These are phyloP conservation scores for Pinna nobilis DNA, from an alignment of 1,140 invertebrate species.

Conservation along the genomic window DNA sequence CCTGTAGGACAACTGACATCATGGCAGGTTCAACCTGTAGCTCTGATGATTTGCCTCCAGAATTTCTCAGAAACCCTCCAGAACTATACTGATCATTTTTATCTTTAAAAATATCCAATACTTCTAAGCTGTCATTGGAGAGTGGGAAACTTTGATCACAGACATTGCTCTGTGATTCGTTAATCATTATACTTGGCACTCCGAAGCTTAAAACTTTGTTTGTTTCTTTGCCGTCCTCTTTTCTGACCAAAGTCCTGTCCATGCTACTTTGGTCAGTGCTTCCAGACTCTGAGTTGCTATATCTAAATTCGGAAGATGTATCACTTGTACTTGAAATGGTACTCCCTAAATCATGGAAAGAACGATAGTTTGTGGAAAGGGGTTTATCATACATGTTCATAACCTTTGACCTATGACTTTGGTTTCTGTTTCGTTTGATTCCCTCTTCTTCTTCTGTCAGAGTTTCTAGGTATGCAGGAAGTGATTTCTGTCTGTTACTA, in stretches of 20 bases:
- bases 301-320: too few relatives aligned
- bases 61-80: too few relatives aligned
- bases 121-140: constrained; percentile 61
- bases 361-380: neutral
- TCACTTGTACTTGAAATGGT: neutral
- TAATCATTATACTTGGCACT: constrained; percentile 26
- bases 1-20: constrained; percentile 52
- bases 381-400: neutral
- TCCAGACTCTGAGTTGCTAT: too few relatives aligned
- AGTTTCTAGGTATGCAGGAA: constrained; percentile 66
- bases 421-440: neutral
- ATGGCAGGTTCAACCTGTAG: constrained; percentile 55
- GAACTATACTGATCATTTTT: neutral
- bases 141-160: neutral
- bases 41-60: neutral
- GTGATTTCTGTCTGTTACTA: constrained; percentile 58
- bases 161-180: neutral
- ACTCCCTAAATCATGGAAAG: neutral
- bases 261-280: constrained; percentile 5
- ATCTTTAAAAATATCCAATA: constrained; percentile 61
- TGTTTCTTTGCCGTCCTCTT: neutral
- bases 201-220: too few relatives aligned
- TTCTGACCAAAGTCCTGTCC: too few relatives aligned
- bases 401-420: neutral
- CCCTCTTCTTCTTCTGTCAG: constrained; percentile 65